Evolutionary conservation across 2,888 invertebrate species (phyloP), one percentile per base, ranked within the genome.

Genomic region (Diploptera punctata): DNA sequence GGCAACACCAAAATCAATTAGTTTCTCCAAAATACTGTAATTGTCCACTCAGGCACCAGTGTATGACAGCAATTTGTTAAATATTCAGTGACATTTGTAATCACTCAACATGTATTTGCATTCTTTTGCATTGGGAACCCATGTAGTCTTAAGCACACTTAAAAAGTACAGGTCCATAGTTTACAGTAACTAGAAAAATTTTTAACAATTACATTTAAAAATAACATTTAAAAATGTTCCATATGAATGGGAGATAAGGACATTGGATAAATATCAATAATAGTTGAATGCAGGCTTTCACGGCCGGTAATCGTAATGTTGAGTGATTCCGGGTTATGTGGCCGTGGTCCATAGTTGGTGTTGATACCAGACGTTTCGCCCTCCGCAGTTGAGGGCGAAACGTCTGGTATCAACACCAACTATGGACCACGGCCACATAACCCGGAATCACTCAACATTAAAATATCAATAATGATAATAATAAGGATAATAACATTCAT

Each of bases 151-250:
- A 67, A 67, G 49, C 29, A 67, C 67, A 67, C 29, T 67, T n/a
- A 67, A 49, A 67, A 67, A 67, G 44, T 67, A 67, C 67, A 67
- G 47, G 67, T 47, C 47, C 47, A 67, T 19, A 44, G 67, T 24
- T 19, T 26, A 38, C 10, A 47, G n/a, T 44, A 47, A 18, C 7
- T 18, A 9, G 49, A 18, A 67, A 47, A 29, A 19, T 24, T 61
- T 65, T 47, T 47, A 47, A 67, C 49, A 65, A 65, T 65, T n/a
- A 44, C 44, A 43, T 38, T 38, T 43, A 65, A 43, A 44, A 67
- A 67, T 67, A 47, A 47, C 47, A 43, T 67, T 21, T 67, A 67
- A 47, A 67, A 47, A 67, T n/a, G 26, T 26, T 67, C 44, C 49
- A 67, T 29, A 67, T 21, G 13, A 47, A 19, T 47, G 16, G 43